Evolutionary conservation across 2,113 vertebrate species (phyloP).

Genomic region (Grallaria varia): DNA sequence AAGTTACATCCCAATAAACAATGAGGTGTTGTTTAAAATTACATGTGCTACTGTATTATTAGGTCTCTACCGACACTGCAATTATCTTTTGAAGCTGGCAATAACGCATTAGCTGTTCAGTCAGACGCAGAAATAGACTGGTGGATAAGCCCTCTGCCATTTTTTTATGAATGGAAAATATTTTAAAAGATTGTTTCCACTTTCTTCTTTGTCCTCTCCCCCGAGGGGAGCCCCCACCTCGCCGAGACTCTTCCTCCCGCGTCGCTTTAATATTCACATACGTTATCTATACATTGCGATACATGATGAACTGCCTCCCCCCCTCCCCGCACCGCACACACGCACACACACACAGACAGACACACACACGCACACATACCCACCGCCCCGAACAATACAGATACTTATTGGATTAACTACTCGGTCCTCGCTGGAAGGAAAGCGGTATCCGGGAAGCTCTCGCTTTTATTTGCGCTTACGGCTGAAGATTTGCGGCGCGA

Average conservation of each 20-base stretch:
- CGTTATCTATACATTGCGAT: slow-evolving; percentile 26
- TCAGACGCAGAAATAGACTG: slow-evolving; percentile 45
- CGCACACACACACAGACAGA: too few relatives aligned
- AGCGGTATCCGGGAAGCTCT: slow-evolving; percentile 16
- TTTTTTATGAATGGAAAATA: slow-evolving; percentile 64
- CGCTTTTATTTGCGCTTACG: slow-evolving; percentile 44
- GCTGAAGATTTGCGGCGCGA: slow-evolving; percentile 5
- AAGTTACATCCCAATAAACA: slow-evolving; percentile 72
- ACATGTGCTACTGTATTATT: slow-evolving; percentile 64
- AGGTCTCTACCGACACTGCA: slow-evolving; percentile 57
- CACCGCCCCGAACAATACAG: neutral
- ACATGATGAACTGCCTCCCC: neutral
- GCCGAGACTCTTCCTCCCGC: neutral
- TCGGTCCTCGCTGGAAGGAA: slow-evolving; percentile 40
- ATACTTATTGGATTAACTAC: slow-evolving; percentile 53
- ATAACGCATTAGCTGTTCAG: slow-evolving; percentile 35
- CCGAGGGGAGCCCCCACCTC: neutral
- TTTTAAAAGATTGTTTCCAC: slow-evolving; percentile 46
- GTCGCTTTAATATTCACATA: slow-evolving; percentile 32
- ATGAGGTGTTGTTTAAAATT: slow-evolving; percentile 69
- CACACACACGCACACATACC: too few relatives aligned
- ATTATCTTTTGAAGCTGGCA: slow-evolving; percentile 69
- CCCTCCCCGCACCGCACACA: too few relatives aligned
- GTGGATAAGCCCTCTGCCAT: slow-evolving; percentile 32
- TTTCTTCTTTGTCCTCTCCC: slow-evolving; percentile 15